Percentiles rank a stretch among this genome's conserved stretches.
These are phyloP conservation scores for Glomeris maerens DNA, from an alignment of 1,140 invertebrate genomes.

Conservation along the genomic window DNA sequence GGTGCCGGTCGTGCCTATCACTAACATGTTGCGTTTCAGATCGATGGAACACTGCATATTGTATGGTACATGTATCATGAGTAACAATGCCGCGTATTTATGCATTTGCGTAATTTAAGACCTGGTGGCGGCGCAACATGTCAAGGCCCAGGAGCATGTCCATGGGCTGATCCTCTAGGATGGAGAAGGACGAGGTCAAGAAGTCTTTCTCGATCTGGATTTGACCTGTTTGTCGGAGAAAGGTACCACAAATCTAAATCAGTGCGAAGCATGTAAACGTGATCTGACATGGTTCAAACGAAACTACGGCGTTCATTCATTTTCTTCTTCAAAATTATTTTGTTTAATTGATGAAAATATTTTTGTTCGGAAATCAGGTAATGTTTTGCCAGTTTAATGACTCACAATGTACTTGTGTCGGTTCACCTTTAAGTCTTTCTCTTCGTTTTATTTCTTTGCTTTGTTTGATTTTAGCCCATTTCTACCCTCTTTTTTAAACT, in stretches of 20 bases:
- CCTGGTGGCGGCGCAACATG: conserved; percentile 91
- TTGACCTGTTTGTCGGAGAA: conserved; percentile 52
- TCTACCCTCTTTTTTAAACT: no score
- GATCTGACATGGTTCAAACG: no score
- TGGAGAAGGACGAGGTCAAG: conserved; percentile 89
- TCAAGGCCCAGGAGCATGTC: conserved; percentile 95
- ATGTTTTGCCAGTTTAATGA: no score
- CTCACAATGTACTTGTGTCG: no score
- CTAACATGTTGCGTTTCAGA: conserved; percentile 70
- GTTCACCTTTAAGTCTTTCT: no score
- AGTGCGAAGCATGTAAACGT: no score
- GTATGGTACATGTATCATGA: background rate
- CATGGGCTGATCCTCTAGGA: conserved; percentile 95
- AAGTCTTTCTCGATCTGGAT: conserved; percentile 89
- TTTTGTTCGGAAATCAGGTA: no score
- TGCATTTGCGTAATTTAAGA: conserved; percentile 24
- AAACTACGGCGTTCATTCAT: background rate
- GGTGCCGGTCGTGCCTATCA: conserved; percentile 89
- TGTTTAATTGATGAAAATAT: no score
- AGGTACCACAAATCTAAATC: background rate
- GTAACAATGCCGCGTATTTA: background rate
- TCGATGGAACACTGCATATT: conserved; percentile 84
- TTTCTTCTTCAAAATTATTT: no score
- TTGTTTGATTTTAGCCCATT: no score
- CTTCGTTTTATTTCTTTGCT: no score